phyloP scores from a whole-genome alignment of 2,888 invertebrate species.

The Zhengitettix transpicula region DNA sequence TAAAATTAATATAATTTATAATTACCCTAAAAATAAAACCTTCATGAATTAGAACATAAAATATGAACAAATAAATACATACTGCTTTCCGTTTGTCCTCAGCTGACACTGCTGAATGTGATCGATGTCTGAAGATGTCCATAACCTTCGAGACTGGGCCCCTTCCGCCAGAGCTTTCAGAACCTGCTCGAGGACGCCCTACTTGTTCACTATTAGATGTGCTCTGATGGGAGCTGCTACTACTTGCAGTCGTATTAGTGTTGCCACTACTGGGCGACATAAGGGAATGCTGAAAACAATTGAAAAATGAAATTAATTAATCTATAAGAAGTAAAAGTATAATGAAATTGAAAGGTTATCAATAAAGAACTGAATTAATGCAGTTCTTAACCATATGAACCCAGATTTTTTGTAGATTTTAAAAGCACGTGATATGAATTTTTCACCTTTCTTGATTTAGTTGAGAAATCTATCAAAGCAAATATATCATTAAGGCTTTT shows the following conservation, averaged over 20 bases:
- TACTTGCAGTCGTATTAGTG: slow-evolving; percentile 12
- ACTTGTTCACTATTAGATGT: slow-evolving; percentile 9
- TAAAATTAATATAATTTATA: too few species aligned
- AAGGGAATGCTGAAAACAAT: slow-evolving; percentile 36
- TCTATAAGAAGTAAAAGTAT: too few species aligned
- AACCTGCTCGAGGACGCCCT: slow-evolving; percentile 20
- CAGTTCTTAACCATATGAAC: too few species aligned
- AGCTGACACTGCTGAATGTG: slow-evolving; percentile 49
- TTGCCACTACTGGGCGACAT: slow-evolving; percentile 24
- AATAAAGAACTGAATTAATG: too few species aligned
- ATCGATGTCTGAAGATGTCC: slow-evolving; percentile 72
- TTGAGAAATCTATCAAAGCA: too few species aligned
- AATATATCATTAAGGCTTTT: too few species aligned
- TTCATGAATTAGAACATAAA: background rate
- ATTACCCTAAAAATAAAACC: too few species aligned
- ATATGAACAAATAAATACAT: slow-evolving; percentile 22
- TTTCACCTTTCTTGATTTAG: too few species aligned
- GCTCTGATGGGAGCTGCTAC: slow-evolving; percentile 20
- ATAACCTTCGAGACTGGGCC: slow-evolving; percentile 66
- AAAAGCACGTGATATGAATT: too few species aligned
- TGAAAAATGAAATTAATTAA: too few species aligned
- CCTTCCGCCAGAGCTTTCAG: slow-evolving; percentile 40
- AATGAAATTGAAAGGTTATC: too few species aligned
- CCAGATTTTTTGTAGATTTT: too few species aligned
- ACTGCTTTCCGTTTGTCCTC: slow-evolving; percentile 57